Conservation (phyloP, 1,140 invertebrate species). For the Lethrus apterus region DNA sequence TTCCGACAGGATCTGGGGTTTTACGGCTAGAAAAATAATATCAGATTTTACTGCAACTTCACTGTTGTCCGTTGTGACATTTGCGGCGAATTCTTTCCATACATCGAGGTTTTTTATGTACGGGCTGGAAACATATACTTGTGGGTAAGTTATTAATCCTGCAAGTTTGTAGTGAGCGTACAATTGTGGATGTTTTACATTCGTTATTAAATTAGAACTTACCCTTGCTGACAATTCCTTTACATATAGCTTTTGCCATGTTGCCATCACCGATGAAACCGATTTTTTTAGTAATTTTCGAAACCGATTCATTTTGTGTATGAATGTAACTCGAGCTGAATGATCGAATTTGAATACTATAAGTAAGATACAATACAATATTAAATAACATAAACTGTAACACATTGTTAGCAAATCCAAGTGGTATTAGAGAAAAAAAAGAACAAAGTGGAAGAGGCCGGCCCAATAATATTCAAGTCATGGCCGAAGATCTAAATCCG, state of each 20-base stretch:
- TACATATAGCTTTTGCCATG: slow-evolving; percentile 85
- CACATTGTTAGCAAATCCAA: too few relatives aligned
- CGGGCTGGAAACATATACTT: slow-evolving; percentile 62
- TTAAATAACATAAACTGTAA: too few relatives aligned
- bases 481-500: too few relatives aligned
- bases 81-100: slow-evolving; percentile 57
- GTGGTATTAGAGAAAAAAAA: too few relatives aligned
- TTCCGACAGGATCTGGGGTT: slow-evolving; percentile 66
- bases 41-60: slow-evolving; percentile 59
- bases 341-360: not conserved
- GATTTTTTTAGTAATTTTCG: slow-evolving; percentile 39
- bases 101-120: slow-evolving; percentile 54
- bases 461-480: too few relatives aligned
- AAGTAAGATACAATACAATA: too few relatives aligned
- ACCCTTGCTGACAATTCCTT: slow-evolving; percentile 65
- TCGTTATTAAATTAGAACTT: slow-evolving; percentile 16
- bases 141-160: slow-evolving; percentile 51
- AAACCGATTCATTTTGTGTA: not conserved
- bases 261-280: slow-evolving; percentile 93
- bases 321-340: not conserved
- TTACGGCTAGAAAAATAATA: slow-evolving; percentile 76
- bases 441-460: too few relatives aligned
- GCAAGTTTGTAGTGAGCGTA: slow-evolving; percentile 12
- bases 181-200: slow-evolving; percentile 12
- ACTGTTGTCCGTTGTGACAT: slow-evolving; percentile 55